Base-by-base conservation (phyloP, 1,140 invertebrate species). In the Aradophagus sp. region DNA sequence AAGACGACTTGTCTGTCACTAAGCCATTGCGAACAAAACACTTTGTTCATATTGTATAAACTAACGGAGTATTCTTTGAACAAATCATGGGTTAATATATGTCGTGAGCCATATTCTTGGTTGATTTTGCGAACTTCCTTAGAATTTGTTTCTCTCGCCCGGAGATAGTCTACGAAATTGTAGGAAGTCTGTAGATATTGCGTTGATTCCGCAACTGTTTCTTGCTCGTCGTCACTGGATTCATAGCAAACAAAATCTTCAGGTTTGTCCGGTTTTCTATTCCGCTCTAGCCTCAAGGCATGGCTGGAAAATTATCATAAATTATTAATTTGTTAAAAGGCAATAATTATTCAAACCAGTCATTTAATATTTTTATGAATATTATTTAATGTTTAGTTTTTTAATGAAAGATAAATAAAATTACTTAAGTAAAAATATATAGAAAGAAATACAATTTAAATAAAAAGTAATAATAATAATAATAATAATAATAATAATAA, bases 1-100 rank as follows among this genome's bases (percentile, higher is more conserved):
- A 97, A 95, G 2, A 97, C 95, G 55, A 98, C 93, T 88, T 97
- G 95, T 80, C 94, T 89, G 86, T 97, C 94, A 76, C 93, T 96
- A 11, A 98, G 87, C 96, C 97, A 99, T 84, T 97, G 93, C 0
- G 96, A 96, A 83, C 96, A 96, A 87, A 98, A 98, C 32, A 98
- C 93, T 89, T 98, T 98, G 86, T 98, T 97, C 85, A 97, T 93
- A 80, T 92, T 94, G 74, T 91, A 92, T 47, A 96, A 87, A 80
- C 89, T 91, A 76, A 95, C 90, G 2, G 93, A 90, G 41, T 92
- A 92, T 84, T 96, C 94, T 80, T 91, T 92, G 73, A 95, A 91
- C 88, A 96, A 91, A 84, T 95, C 93, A 81, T 96, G 93, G 0
- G 93, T 94, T 32, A 96, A 87, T 83, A 95, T 94, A 83, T 95